Percentiles rank a stretch among this genome's conserved stretches.
These are phyloP conservation scores for Epicampocera succincta DNA, from an alignment of 2,888 invertebrate species.

Conservation along the genomic window DNA sequence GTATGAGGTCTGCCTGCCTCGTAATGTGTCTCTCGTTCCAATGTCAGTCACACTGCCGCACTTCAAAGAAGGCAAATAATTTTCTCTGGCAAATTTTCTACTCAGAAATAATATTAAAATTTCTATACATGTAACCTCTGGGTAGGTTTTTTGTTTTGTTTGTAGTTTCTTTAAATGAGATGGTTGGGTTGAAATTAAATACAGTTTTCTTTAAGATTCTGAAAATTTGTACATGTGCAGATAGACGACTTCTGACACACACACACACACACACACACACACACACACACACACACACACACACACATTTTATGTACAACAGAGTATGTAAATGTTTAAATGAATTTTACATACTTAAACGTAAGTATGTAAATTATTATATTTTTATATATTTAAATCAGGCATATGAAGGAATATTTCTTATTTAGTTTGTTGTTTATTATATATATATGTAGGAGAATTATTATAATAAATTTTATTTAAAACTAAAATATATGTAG, in stretches of 20 bases:
- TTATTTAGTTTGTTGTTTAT: no score
- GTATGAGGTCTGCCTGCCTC: background rate
- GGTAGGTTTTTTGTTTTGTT: background rate
- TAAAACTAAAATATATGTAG: no score
- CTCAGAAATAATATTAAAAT: slow-evolving; percentile 35
- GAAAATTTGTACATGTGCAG: slow-evolving; percentile 12
- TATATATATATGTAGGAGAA: no score
- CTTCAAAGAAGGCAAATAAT: slow-evolving; percentile 12
- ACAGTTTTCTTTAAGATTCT: slow-evolving; percentile 44
- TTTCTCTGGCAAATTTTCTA: slow-evolving; percentile 28
- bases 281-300: no score
- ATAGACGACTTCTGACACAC: background rate
- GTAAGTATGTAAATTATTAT: slow-evolving; percentile 26
- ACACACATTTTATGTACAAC: background rate
- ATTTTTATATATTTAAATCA: slow-evolving; percentile 9
- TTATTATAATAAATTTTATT: no score
- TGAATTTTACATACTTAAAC: slow-evolving; percentile 34
- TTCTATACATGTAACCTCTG: background rate
- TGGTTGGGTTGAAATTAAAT: slow-evolving; percentile 40
- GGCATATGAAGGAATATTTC: background rate
- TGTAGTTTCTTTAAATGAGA: slow-evolving; percentile 11
- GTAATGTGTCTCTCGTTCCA: background rate
- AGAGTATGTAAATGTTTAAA: background rate
- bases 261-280: no score
- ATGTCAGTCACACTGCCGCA: background rate